Conservation (phyloP, 2,888 invertebrate species). For the Candidula unifasciata region DNA sequence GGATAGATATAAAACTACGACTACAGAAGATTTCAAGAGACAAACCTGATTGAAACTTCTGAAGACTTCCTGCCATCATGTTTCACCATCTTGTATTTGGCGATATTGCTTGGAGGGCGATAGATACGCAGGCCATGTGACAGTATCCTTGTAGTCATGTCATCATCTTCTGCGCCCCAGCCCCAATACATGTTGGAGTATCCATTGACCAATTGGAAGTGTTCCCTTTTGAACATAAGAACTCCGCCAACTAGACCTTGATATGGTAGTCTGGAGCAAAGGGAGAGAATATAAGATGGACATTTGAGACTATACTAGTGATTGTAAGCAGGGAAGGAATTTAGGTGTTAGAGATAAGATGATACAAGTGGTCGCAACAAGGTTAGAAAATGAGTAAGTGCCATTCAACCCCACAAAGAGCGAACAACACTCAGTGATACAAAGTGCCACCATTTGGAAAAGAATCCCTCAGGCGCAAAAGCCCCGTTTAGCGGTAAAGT, state of each 20-base stretch:
- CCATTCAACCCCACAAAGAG: too few species aligned
- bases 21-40: background rate
- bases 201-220: slow-evolving; percentile 78
- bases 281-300: background rate
- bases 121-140: slow-evolving; percentile 88
- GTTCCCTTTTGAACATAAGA: slow-evolving; percentile 76
- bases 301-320: background rate
- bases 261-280: slow-evolving; percentile 75
- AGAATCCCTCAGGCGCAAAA: too few species aligned
- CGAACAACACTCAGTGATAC: too few species aligned
- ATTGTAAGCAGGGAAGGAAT: too few species aligned
- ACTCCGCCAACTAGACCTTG: slow-evolving; percentile 78
- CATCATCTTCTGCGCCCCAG: slow-evolving; percentile 77
- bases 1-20: too few species aligned
- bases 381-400: too few species aligned
- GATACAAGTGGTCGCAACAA: too few species aligned
- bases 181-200: slow-evolving; percentile 79
- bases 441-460: too few species aligned
- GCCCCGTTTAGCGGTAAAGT: too few species aligned
- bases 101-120: slow-evolving; percentile 93
- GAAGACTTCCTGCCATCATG: slow-evolving; percentile 82
- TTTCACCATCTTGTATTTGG: slow-evolving; percentile 95
- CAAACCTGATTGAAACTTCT: slow-evolving; percentile 71
- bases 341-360: too few species aligned
- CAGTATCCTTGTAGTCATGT: slow-evolving; percentile 72